Evolutionary conservation across 2,797 vertebrate genomes (phyloP).

Genomic region (Melopsittacus undulatus): DNA sequence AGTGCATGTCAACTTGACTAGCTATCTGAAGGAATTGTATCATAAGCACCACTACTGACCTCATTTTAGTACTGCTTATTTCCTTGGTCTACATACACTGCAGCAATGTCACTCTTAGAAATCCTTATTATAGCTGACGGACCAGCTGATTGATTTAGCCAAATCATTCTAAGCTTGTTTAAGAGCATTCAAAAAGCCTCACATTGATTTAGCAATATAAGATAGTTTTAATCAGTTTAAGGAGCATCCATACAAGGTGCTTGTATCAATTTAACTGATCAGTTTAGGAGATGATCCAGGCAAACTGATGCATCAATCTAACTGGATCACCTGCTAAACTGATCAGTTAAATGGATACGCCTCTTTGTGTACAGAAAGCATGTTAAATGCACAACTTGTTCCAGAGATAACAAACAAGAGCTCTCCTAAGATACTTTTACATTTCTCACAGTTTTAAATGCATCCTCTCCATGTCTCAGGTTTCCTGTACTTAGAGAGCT

Average conservation of each 20-base stretch:
- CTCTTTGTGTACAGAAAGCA: neutral
- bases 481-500: neutral
- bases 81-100: neutral
- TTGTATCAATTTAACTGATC: neutral
- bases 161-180: constrained; percentile 50
- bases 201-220: constrained; percentile 55
- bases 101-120: neutral
- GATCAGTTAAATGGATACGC: neutral
- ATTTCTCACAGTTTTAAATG: neutral
- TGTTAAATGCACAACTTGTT: neutral
- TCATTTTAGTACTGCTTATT: neutral
- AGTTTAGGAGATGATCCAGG: neutral
- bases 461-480: neutral
- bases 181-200: constrained; percentile 58
- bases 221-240: constrained; percentile 49
- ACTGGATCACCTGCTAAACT: constrained; percentile 4
- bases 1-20: neutral
- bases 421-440: neutral
- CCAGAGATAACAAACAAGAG: neutral
- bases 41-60: neutral
- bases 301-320: neutral
- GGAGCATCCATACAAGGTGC: constrained; percentile 2
- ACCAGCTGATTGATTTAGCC: constrained; percentile 16
- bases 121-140: neutral
- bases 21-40: neutral